phyloP scores from a whole-genome alignment of 2,888 invertebrate genomes.

The Choreutis nemorana region DNA sequence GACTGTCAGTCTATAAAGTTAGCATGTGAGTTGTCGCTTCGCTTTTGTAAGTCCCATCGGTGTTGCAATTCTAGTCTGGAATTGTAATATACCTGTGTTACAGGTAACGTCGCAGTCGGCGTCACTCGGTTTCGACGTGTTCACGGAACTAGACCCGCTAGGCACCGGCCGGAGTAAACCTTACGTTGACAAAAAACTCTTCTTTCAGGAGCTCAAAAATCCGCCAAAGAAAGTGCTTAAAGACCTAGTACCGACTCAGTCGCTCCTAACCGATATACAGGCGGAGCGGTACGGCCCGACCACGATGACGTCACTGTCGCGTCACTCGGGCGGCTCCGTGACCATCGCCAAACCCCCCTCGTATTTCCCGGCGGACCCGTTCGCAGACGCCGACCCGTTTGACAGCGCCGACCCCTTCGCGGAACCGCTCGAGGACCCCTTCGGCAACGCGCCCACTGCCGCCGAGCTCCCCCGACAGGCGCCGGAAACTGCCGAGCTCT shows the following conservation, averaged over 20 bases:
- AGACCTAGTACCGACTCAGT: slow-evolving; percentile 72
- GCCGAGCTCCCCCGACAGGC: slow-evolving; percentile 37
- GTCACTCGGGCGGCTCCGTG: slow-evolving; percentile 59
- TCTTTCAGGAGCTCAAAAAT: slow-evolving; percentile 95
- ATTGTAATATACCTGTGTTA: slow-evolving; percentile 38
- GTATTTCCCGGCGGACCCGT: slow-evolving; percentile 67
- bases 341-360: slow-evolving; percentile 43
- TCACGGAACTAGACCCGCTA: slow-evolving; percentile 92
- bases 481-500: slow-evolving; percentile 36
- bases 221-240: slow-evolving; percentile 92
- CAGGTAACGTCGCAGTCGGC: slow-evolving; percentile 48
- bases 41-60: background rate
- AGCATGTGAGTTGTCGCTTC: too few relatives aligned
- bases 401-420: slow-evolving; percentile 74
- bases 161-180: slow-evolving; percentile 92
- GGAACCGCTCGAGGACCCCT: slow-evolving; percentile 68
- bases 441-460: slow-evolving; percentile 53
- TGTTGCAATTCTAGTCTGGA: slow-evolving; percentile 8
- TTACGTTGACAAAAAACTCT: slow-evolving; percentile 94
- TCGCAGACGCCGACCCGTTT: slow-evolving; percentile 77
- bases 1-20: too few relatives aligned
- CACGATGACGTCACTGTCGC: slow-evolving; percentile 52
- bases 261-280: slow-evolving; percentile 39
- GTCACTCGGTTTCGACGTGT: slow-evolving; percentile 77
- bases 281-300: slow-evolving; percentile 45